Evolutionary conservation across 1,140 invertebrate genomes (phyloP), one percentile per base, ranked within the genome.

Genomic region (Dendroctonus valens): DNA sequence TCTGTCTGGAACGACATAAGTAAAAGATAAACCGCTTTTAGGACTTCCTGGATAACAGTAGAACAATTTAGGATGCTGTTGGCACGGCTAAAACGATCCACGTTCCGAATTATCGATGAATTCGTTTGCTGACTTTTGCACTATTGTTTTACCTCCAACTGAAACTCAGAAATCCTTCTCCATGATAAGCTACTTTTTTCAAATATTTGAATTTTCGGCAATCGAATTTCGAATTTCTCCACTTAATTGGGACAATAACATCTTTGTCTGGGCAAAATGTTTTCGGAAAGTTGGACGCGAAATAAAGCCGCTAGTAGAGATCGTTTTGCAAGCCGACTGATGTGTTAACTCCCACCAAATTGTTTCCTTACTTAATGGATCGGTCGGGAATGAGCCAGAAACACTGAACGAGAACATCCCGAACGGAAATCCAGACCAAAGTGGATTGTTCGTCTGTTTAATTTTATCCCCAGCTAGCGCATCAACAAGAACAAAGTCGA

Each of bases 281-380:
- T 41, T 40, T 42, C 38, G 60, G 60, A 62, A 62, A 54, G 39
- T 44, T 51, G 57, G 26, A 26, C 26, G 26, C 26, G 26, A 26
- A 59, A 59, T 59, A 49, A 49, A 59, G 12, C 49, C 60, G 11
- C 52, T 51, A 12, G 55, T 63, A 15, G 12, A 58, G 59, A 70
- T 68, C 69, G 60, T 46, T 71, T 71, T 69, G 54, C 65, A 39
- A 40, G 54, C 51, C 51, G 65, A 67, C 65, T 69, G 72, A 74
- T 71, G 72, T 74, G 72, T 74, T 74, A 74, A 74, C 72, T 74
- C 65, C 69, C 55, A 60, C 65, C 46, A 72, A 74, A 74, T 74
- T 74, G 72, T 67, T 74, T 74, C 72, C 72, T 65, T 51, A 69
- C 70, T 69, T 72, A 73, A 72, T 74, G 72, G 72, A 74, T 74